Base-by-base conservation (phyloP, 2,113 vertebrate genomes). In the Hippoglossus stenolepis region DNA sequence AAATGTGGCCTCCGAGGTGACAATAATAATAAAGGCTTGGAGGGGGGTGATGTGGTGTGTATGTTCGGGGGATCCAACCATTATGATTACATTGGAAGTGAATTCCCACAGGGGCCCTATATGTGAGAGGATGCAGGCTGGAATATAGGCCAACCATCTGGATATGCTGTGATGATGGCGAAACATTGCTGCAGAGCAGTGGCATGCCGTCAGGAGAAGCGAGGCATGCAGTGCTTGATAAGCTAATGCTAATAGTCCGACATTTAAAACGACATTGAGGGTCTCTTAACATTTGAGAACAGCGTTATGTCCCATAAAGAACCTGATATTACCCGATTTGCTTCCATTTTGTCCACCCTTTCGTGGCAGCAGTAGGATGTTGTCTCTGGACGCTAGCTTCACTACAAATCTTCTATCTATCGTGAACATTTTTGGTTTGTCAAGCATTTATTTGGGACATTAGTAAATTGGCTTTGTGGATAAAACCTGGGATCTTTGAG, bases 71-170 rank as follows among this genome's bases (percentile, higher is more conserved):
- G 70, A 65, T 70, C 38, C 51, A 56, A 77, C 53, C 31, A 54
- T 82, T 58, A 83, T 76, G 82, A 83, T 85, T 80, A 79, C 77
- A 87, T 62, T 56, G 3, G 57, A 84, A 83, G 31, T 71, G 43
- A 86, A 91, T 81, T 88, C 88, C 86, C 90, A 86, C 20, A 63
- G 82, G 89, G 84, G 38, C 38, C 65, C 24, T 82, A 71, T 47
- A 80, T 85, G 83, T 81, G 70, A 84, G 70, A 70, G 83, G 70
- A 77, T 38, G 11, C 67, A 45, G 58, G 76, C 77, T 74, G 64
- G 78, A 79, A 87, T 85, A 73, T 84, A 87, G 80, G 86, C 80
- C 82, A 75, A 79, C 82, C 86, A 85, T 91, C 88, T 83, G 90
- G 88, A 90, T 83, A 71, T 70, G 80, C 67, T 38, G 82, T 38